These are phyloP conservation scores for Iselma pallidipennis DNA, from an alignment of 2,888 invertebrate genomes.

Conservation along the genomic window DNA sequence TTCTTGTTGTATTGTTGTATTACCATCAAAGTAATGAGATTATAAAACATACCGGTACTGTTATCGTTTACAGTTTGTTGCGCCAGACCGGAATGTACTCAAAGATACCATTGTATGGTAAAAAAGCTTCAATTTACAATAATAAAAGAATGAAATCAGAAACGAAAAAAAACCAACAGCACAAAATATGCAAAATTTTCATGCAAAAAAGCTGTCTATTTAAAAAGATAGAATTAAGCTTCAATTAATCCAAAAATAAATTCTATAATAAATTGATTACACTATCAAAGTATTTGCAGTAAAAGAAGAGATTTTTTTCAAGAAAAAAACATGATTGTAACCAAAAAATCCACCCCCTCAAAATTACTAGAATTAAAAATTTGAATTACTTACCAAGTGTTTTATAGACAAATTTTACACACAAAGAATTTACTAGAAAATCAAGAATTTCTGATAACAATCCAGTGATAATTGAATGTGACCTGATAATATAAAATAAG, in stretches of 20 bases:
- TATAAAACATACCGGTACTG: neutral
- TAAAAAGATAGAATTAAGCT: neutral
- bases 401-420: neutral
- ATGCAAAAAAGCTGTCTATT: constrained; percentile 1
- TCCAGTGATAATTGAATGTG: constrained; percentile 36
- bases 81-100: neutral
- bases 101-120: neutral
- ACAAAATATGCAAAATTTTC: neutral
- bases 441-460: neutral
- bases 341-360: neutral
- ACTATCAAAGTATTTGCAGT: neutral
- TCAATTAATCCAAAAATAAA: neutral
- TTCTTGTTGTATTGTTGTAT: neutral
- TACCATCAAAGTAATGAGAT: neutral
- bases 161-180: neutral
- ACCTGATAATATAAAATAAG: constrained; percentile 43
- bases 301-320: neutral
- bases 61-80: constrained; percentile 1
- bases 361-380: neutral
- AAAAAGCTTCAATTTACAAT: neutral
- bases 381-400: too few species aligned
- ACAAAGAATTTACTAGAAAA: neutral
- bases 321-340: neutral
- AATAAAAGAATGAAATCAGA: neutral
- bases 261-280: neutral